Percentiles rank a stretch among this genome's conserved stretches.
phyloP scores from a whole-genome alignment of 2,888 invertebrate genomes.

The Cryptocephalus primarius region DNA sequence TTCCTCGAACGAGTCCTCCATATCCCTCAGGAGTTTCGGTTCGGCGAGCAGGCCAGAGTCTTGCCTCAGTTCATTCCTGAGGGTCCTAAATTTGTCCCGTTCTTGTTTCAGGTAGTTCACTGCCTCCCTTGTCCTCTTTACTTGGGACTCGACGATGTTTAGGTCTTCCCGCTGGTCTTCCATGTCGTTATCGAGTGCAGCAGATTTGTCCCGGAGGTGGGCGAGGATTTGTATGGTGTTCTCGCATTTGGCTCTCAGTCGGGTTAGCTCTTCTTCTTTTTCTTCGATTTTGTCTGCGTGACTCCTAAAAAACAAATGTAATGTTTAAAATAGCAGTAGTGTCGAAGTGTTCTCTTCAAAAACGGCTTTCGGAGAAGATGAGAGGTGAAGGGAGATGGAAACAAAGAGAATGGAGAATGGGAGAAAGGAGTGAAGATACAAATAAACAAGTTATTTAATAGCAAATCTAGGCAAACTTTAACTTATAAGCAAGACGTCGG shows the following conservation, averaged over 20 bases:
- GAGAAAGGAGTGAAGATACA: too few species aligned
- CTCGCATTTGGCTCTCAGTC: conserved; percentile 38
- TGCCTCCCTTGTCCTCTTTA: conserved; percentile 21
- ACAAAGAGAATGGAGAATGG: too few species aligned
- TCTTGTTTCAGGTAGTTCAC: conserved; percentile 33
- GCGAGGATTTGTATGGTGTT: conserved; percentile 41
- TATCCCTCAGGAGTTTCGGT: conserved; percentile 38
- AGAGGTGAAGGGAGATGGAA: too few species aligned
- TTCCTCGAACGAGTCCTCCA: conserved; percentile 32
- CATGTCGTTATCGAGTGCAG: conserved; percentile 31
- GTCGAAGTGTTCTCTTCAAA: too few species aligned
- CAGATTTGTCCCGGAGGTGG: conserved; percentile 43
- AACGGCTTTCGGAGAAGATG: too few species aligned
- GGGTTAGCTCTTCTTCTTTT: conserved; percentile 41
- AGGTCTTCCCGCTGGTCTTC: conserved; percentile 17
- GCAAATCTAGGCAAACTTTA: too few species aligned
- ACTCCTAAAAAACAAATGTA: conserved; percentile 43
- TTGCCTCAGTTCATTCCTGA: conserved; percentile 34
- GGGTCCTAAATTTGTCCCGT: conserved; percentile 35
- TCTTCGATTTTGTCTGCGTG: conserved; percentile 45
- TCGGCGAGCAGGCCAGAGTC: conserved; percentile 43
- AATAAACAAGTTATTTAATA: too few species aligned
- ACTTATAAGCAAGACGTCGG: too few species aligned
- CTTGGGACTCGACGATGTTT: conserved; percentile 4
- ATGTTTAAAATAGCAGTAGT: conserved; percentile 27